These are phyloP conservation scores for Bimastos eiseni DNA, from an alignment of 2,888 invertebrate genomes.

Conservation along the genomic window DNA sequence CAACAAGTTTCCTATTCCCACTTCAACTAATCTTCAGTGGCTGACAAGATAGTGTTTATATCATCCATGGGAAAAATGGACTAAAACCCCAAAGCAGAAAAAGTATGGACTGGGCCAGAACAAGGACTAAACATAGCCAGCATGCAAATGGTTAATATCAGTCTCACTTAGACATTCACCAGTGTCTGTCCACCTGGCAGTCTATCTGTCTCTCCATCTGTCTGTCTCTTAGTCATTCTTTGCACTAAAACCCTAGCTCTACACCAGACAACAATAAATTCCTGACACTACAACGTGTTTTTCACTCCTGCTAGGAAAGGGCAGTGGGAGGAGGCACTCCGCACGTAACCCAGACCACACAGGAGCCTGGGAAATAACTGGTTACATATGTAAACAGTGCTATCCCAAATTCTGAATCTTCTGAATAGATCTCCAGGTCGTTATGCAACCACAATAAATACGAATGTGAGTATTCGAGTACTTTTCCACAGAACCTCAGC, in stretches of 20 bases:
- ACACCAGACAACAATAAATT: neutral
- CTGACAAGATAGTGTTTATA: no score
- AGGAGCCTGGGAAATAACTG: neutral
- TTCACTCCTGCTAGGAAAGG: neutral
- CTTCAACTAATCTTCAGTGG: no score
- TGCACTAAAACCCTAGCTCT: neutral
- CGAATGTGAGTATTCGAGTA: neutral
- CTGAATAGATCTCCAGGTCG: neutral
- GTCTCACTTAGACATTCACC: neutral
- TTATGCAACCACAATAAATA: slow-evolving; percentile 4
- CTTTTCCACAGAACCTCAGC: neutral
- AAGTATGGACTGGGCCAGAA: no score
- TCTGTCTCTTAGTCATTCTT: neutral
- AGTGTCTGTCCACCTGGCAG: neutral
- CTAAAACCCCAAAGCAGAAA: no score
- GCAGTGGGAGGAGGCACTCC: neutral
- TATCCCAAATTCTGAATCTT: slow-evolving; percentile 13
- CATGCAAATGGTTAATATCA: neutral
- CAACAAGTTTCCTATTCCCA: no score
- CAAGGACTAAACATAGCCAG: neutral
- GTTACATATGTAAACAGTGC: neutral
- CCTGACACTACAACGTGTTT: slow-evolving; percentile 13
- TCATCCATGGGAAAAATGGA: no score
- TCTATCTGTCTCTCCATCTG: neutral
- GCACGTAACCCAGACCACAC: neutral